phyloP scores from a whole-genome alignment of 2,797 vertebrate species.

The Cossypha caffra region DNA sequence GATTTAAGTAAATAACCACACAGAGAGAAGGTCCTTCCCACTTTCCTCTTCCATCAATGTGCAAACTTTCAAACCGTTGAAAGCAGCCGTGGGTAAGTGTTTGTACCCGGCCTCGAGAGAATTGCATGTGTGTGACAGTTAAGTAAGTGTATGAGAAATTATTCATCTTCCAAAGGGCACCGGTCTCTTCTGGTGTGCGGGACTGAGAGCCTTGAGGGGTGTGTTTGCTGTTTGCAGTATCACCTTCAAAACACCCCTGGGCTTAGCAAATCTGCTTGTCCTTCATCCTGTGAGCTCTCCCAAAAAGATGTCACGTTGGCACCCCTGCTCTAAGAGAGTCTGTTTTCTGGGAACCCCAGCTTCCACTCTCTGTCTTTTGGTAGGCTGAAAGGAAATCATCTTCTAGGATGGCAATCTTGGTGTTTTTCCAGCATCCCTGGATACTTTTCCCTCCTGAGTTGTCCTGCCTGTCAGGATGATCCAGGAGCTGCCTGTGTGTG shows the following conservation, averaged over 20 bases:
- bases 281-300: background rate
- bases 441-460: too few species aligned
- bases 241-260: rapidly evolving
- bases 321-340: rapidly evolving
- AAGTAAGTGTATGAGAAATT: background rate
- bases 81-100: background rate
- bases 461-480: rapidly evolving
- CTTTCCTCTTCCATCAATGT: rapidly evolving
- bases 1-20: background rate
- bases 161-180: background rate
- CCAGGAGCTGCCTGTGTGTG: too few species aligned
- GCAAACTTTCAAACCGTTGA: background rate
- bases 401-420: background rate
- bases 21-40: background rate
- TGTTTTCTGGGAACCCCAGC: background rate
- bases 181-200: background rate
- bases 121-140: background rate
- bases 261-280: background rate
- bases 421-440: background rate
- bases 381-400: background rate
- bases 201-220: rapidly evolving
- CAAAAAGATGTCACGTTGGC: background rate
- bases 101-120: background rate
- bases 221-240: rapidly evolving
- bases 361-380: background rate